phyloP scores from a whole-genome alignment of 2,888 invertebrate species.

The Archips crataeganus region DNA sequence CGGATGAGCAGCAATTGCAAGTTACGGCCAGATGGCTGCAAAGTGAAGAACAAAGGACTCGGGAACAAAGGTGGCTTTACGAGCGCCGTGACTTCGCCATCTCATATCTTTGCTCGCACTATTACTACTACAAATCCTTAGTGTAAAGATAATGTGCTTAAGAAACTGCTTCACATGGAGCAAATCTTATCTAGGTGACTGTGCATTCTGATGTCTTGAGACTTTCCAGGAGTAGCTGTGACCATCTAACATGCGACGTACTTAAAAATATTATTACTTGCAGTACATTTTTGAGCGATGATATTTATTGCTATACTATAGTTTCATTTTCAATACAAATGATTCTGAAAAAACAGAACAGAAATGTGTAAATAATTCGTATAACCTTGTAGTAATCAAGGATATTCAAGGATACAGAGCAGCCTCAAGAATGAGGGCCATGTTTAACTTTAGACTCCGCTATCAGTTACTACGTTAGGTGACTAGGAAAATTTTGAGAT shows the following conservation, averaged over 20 bases:
- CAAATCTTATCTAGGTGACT: too few species aligned
- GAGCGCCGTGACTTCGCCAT: constrained; percentile 8
- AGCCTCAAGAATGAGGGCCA: neutral
- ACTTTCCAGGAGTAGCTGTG: neutral
- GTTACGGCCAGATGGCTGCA: neutral
- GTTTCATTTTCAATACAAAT: too few species aligned
- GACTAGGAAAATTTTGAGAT: too few species aligned
- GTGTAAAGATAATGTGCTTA: neutral
- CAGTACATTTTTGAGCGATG: too few species aligned
- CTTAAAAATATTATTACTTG: too few species aligned
- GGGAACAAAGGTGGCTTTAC: constrained; percentile 3
- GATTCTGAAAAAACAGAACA: too few species aligned
- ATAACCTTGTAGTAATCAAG: neutral
- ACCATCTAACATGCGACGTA: too few species aligned
- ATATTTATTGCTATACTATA: too few species aligned
- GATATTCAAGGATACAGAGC: neutral
- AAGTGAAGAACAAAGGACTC: constrained; percentile 16
- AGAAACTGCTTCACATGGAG: too few species aligned
- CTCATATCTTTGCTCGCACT: neutral
- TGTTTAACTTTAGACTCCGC: neutral
- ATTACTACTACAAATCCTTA: neutral
- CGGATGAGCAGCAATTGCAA: constrained; percentile 5
- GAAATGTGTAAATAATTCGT: neutral
- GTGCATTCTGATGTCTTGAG: neutral
- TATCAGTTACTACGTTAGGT: neutral